Evolutionary conservation across 1,140 invertebrate genomes (phyloP).

Genomic region (Zophobas morio): DNA sequence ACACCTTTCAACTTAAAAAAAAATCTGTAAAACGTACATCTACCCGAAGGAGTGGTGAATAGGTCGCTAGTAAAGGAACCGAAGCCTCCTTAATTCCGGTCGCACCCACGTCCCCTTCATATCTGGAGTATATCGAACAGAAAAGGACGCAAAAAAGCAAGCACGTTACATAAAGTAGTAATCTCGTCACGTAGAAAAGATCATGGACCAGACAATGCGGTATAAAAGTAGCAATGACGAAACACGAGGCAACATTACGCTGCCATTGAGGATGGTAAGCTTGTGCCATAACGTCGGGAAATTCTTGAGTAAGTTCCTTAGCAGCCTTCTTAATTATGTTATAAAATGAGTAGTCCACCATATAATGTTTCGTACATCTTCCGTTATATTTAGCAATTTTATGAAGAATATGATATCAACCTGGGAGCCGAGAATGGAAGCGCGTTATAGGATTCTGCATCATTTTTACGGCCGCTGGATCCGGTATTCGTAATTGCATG

Average conservation of each 20-base stretch:
- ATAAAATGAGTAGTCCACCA: constrained; percentile 42
- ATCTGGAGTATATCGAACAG: constrained; percentile 44
- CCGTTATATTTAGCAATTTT: constrained; percentile 33
- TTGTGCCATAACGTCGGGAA: constrained; percentile 37
- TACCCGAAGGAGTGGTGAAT: constrained; percentile 39
- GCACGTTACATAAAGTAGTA: constrained; percentile 50
- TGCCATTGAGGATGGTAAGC: constrained; percentile 40
- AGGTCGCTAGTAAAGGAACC: constrained; percentile 24
- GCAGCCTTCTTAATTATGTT: constrained; percentile 40
- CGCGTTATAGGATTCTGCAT: constrained; percentile 33
- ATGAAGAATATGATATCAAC: constrained; percentile 29
- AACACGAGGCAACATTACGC: constrained; percentile 54
- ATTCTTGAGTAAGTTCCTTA: constrained; percentile 40
- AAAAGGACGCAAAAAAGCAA: constrained; percentile 47
- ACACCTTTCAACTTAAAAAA: constrained; percentile 33
- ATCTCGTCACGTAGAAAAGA: constrained; percentile 54
- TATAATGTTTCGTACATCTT: constrained; percentile 32
- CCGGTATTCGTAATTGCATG: constrained; percentile 21
- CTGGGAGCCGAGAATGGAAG: not conserved
- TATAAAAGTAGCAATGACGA: constrained; percentile 59
- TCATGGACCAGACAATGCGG: constrained; percentile 54
- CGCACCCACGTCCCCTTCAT: constrained; percentile 47
- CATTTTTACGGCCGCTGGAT: constrained; percentile 26
- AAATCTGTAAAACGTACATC: constrained; percentile 28
- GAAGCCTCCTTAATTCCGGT: constrained; percentile 47